Evolutionary conservation across 2,797 vertebrate genomes (phyloP), one percentile per base, ranked within the genome.

Genomic region (Hydrophis major): DNA sequence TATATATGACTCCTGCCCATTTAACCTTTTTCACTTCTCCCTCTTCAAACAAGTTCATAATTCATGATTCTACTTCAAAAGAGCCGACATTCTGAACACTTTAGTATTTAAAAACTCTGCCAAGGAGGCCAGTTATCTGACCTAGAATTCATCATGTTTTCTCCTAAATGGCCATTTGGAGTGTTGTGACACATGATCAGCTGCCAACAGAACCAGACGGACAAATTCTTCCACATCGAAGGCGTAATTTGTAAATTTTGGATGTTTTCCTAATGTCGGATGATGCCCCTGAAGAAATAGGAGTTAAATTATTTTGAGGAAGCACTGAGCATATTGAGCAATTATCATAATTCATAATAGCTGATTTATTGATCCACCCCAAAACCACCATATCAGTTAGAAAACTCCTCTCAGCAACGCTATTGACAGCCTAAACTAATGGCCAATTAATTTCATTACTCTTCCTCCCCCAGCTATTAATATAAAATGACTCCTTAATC

Each of bases 221-320:
- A 99, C 98, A 95, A 99, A 99, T 97, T 99, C 99, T 94, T 97
- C 98, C 87, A 98, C 98, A 61, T 99, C 98, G 27, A 99, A 99
- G 94, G 98, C 98, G 96, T 99, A 99, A 98, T 99, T 99, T 78
- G 99, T 99, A 95, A 99, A 99, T 97, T 99, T 99, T 0, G 99
- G 99, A 94, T 99, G 99, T 86, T 99, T 99, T 94, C 99, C 99
- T 16, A 99, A 98, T 2, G 99, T 99, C 60, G 99, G 99, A 96
- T 99, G 99, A 97, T 99, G 99, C 95, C 99, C 99, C 99, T 99
- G 97, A 32, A 93, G 94, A 94, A 94, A 96, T 96, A 53, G 32
- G 87, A 93, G 86, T 86, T 1, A 90, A 96, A 95, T 93, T 93
- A 93, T 93, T 32, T 92, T 66, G 57, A 94, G 74, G 94, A 88